phyloP scores from a whole-genome alignment of 2,113 vertebrate species.

The Tachycineta bicolor region DNA sequence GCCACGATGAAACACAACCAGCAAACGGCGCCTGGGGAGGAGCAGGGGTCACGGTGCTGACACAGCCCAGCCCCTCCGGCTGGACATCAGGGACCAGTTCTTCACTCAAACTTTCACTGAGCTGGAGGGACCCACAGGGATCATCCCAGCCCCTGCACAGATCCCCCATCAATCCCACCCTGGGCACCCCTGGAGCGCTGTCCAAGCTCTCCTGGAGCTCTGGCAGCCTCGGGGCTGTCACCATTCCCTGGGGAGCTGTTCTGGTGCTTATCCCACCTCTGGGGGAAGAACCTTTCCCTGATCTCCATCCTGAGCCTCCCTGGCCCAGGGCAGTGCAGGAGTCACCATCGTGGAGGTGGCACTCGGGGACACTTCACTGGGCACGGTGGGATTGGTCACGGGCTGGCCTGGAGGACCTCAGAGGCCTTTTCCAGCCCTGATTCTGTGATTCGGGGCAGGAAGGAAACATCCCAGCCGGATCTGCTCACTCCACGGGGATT shows the following conservation, averaged over 20 bases:
- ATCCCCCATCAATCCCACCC: not conserved
- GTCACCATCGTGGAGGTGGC: not conserved
- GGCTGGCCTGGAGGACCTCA: not conserved
- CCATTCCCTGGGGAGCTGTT: not conserved
- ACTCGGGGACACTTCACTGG: not conserved
- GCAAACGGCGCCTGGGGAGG: not conserved
- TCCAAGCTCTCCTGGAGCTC: not conserved
- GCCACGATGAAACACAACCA: not conserved
- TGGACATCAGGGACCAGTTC: rapidly evolving
- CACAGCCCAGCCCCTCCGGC: not conserved
- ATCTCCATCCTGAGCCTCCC: not conserved
- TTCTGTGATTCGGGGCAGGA: not conserved
- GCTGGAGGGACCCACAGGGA: not conserved
- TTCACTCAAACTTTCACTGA: not conserved
- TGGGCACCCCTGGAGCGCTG: not conserved
- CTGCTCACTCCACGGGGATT: not conserved
- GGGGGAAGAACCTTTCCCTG: not conserved
- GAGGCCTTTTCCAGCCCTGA: not conserved
- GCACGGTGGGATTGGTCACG: not conserved
- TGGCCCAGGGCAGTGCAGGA: not conserved
- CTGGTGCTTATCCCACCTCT: not conserved
- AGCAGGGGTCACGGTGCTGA: rapidly evolving
- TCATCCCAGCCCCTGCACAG: not conserved
- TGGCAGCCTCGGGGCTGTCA: not conserved
- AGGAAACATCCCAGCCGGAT: too few species aligned